Evolutionary conservation across 2,888 invertebrate genomes (phyloP).

Genomic region (Lymantria dispar): DNA sequence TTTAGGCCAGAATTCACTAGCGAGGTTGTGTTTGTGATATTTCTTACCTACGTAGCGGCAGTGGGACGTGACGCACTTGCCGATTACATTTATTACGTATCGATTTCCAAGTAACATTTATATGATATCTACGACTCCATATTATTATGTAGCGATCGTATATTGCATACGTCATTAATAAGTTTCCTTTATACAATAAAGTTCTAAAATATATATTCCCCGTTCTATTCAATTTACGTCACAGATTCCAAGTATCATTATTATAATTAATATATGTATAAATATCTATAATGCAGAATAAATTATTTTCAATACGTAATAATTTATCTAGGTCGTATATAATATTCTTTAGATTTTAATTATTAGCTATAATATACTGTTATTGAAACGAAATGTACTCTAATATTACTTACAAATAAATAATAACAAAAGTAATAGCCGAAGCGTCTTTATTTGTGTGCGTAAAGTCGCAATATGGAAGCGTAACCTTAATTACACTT

Average conservation of each 20-base stretch:
- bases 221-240: no score
- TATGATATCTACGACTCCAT: constrained; percentile 23
- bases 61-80: constrained; percentile 60
- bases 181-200: not conserved
- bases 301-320: no score
- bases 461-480: constrained; percentile 48
- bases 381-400: not conserved
- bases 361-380: no score
- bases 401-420: not conserved
- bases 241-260: no score
- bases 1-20: constrained; percentile 74
- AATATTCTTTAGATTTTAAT: no score
- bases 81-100: constrained; percentile 59
- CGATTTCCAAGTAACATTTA: constrained; percentile 36
- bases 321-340: no score
- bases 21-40: constrained; percentile 68
- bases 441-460: constrained; percentile 23
- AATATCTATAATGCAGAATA: no score
- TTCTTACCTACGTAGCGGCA: constrained; percentile 62
- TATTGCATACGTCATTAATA: not conserved
- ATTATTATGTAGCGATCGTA: constrained; percentile 9
- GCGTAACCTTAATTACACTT: constrained; percentile 68
- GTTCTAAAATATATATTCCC: not conserved
- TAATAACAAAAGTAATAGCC: constrained; percentile 13
- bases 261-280: no score